Evolutionary conservation across 2,113 vertebrate species (phyloP), one percentile per base, ranked within the genome.

Genomic region (Podocnemis expansa): DNA sequence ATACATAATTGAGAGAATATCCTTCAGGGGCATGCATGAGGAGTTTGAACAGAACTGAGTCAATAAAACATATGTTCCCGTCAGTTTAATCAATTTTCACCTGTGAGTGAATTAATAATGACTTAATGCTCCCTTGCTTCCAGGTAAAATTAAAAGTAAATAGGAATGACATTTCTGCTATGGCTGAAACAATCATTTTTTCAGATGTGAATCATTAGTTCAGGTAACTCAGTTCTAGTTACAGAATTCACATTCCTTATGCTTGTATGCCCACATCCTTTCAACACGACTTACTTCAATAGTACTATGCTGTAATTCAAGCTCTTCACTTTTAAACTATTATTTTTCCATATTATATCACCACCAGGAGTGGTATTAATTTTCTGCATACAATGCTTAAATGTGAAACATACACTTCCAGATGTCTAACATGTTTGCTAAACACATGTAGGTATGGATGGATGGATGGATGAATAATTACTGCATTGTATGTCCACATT

Each of bases 61-160:
- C 94, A 94, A 97, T 96, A 97, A 82, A 83, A 90, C 0, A 0
- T 81, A 80, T 43, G 70, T 91, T 94, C 95, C 88, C 89, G 87
- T 80, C 87, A 90, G 56, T 91, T 93, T 73, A 96, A 96, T 97
- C 93, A 93, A 96, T 97, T 94, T 95, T 93, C 45, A 94, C 87
- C 56, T 92, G 55, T 7, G 45, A 97, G 82, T 51, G 54, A 96
- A 97, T 94, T 94, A 97, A 85, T 54, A 91, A 85, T 31, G 78
- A 87, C 84, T 94, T 94, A 89, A 85, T 34, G 56, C 21, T 96
- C 84, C 56, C 89, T 63, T 25, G 73, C 31, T 85, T 90, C 49
- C 78, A 90, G 17, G 54, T 91, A 89, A 91, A 95, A 95, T 91
- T 82, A 93, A 96, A 93, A 93, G 91, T 31, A 91, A 91, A 87